These are phyloP conservation scores for Apotomis betuletana DNA, from an alignment of 2,888 invertebrate species.

Conservation along the genomic window DNA sequence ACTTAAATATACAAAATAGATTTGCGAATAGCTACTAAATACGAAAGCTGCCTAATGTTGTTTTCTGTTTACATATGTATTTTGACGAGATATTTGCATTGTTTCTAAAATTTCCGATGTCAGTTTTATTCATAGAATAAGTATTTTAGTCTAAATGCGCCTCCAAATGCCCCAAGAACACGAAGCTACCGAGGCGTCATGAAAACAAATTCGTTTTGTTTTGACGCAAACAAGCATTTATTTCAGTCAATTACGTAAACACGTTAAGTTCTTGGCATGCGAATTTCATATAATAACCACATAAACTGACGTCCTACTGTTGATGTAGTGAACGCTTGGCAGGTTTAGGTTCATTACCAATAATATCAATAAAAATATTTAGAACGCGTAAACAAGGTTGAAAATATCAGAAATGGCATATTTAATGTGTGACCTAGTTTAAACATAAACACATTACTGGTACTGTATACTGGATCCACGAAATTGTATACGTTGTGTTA, in stretches of 20 bases:
- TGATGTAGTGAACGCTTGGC: background rate
- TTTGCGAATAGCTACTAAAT: no score
- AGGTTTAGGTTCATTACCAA: slow-evolving; percentile 25
- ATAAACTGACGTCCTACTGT: slow-evolving; percentile 1
- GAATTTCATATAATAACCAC: slow-evolving; percentile 19
- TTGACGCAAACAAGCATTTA: slow-evolving; percentile 43
- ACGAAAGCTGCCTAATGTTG: no score
- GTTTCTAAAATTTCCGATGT: no score
- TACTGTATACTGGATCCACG: slow-evolving; percentile 23
- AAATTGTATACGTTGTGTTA: slow-evolving; percentile 30
- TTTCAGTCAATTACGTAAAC: slow-evolving; percentile 40
- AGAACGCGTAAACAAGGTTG: slow-evolving; percentile 14
- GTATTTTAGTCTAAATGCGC: no score
- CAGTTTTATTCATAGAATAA: no score
- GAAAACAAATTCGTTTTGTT: slow-evolving; percentile 34
- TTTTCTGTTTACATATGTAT: no score
- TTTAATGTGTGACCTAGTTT: slow-evolving; percentile 29
- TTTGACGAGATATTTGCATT: no score
- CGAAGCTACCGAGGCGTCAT: slow-evolving; percentile 4
- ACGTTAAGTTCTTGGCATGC: slow-evolving; percentile 40
- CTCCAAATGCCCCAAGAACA: background rate
- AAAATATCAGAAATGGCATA: slow-evolving; percentile 20
- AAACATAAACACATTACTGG: slow-evolving; percentile 28
- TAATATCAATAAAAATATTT: slow-evolving; percentile 24
- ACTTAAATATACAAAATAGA: no score